Evolutionary conservation across 2,888 invertebrate species (phyloP).

Genomic region (Leptothorax acervorum): DNA sequence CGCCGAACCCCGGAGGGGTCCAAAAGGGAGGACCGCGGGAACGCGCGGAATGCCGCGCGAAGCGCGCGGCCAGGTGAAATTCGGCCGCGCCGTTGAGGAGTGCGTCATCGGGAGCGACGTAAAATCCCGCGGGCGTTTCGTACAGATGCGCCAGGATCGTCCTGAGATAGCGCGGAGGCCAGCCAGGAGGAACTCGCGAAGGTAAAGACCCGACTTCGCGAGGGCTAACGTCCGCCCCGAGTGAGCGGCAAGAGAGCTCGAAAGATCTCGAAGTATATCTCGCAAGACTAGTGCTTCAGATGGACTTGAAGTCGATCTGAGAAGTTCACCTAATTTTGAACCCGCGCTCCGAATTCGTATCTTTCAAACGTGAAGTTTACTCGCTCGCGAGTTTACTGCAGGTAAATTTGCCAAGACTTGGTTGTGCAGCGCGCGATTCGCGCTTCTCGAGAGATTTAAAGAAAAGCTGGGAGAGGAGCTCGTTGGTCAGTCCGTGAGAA

Average conservation of each 20-base stretch:
- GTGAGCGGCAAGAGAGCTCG: background rate
- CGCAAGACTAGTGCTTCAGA: background rate
- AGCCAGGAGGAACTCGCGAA: background rate
- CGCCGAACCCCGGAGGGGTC: slow-evolving; percentile 4
- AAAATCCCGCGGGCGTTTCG: background rate
- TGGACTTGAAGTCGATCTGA: background rate
- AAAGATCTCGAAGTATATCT: too few relatives aligned
- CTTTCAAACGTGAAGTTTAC: too few relatives aligned
- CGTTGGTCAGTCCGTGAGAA: too few relatives aligned
- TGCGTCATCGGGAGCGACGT: slow-evolving; percentile 23
- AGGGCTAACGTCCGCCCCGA: background rate
- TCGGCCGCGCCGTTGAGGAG: slow-evolving; percentile 43
- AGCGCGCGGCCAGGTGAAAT: slow-evolving; percentile 35
- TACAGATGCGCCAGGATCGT: background rate
- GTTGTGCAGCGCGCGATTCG: too few relatives aligned
- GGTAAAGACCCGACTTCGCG: background rate
- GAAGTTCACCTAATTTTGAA: too few relatives aligned
- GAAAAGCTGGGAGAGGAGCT: too few relatives aligned
- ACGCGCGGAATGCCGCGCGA: slow-evolving; percentile 41
- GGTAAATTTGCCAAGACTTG: too few relatives aligned
- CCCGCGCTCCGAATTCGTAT: too few relatives aligned
- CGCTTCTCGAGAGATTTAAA: too few relatives aligned
- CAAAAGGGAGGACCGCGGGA: slow-evolving; percentile 3
- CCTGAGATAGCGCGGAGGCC: background rate
- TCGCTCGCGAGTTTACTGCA: too few relatives aligned